Evolutionary conservation across 1,140 invertebrate genomes (phyloP).

Genomic region (Chlorops oryzae): DNA sequence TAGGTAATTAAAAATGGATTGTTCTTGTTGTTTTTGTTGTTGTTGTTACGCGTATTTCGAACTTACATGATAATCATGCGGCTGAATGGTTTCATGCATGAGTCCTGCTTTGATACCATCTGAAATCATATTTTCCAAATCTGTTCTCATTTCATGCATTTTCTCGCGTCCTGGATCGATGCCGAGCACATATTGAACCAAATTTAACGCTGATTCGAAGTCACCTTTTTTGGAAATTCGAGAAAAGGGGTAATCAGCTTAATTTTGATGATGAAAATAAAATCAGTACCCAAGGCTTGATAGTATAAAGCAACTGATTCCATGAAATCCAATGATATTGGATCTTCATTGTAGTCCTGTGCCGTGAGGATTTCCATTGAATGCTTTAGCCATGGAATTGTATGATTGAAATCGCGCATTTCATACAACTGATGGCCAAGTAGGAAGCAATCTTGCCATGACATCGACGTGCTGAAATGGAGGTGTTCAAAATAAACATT

Average conservation of each 20-base stretch:
- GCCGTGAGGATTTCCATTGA: slow-evolving; percentile 50
- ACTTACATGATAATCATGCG: slow-evolving; percentile 28
- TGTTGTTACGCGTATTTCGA: too few species aligned
- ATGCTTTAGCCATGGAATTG: slow-evolving; percentile 89
- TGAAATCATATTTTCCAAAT: slow-evolving; percentile 35
- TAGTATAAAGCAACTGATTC: slow-evolving; percentile 45
- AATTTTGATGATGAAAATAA: too few species aligned
- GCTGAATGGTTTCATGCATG: slow-evolving; percentile 23
- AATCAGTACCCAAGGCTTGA: slow-evolving; percentile 79
- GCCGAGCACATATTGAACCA: slow-evolving; percentile 81
- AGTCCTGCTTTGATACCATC: slow-evolving; percentile 31
- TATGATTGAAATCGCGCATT: slow-evolving; percentile 85
- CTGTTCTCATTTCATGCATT: slow-evolving; percentile 67
- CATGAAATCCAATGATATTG: slow-evolving; percentile 33
- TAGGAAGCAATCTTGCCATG: slow-evolving; percentile 91
- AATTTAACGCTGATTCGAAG: slow-evolving; percentile 69
- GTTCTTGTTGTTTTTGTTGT: too few species aligned
- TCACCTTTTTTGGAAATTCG: too few species aligned
- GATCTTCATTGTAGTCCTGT: slow-evolving; percentile 23
- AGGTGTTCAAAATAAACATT: slow-evolving; percentile 7
- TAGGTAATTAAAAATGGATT: too few species aligned
- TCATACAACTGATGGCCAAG: slow-evolving; percentile 91
- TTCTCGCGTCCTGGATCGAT: slow-evolving; percentile 77
- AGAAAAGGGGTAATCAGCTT: not conserved
- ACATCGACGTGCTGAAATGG: slow-evolving; percentile 56